Conservation (phyloP, 2,888 invertebrate genomes). For the Volucella inanis region DNA sequence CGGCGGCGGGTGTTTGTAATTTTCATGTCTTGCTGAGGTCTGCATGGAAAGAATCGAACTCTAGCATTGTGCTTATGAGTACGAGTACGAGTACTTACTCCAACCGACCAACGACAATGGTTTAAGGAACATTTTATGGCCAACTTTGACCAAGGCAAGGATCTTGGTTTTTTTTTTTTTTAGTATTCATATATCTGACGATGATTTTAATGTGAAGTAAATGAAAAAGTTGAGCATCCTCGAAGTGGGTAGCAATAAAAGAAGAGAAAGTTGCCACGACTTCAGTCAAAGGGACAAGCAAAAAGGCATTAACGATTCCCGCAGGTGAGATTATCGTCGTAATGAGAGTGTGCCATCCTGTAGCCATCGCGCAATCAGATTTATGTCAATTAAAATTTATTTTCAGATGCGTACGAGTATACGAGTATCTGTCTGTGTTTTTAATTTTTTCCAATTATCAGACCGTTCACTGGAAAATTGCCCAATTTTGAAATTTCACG, state of each 20-base stretch:
- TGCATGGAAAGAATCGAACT: constrained; percentile 19
- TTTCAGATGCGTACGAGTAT: background rate
- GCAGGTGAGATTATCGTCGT: constrained; percentile 52
- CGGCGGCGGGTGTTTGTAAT: constrained; percentile 18
- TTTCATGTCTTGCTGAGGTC: constrained; percentile 61
- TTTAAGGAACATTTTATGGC: too few species aligned
- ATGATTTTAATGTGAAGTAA: too few species aligned
- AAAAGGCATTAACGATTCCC: constrained; percentile 46
- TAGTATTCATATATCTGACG: too few species aligned
- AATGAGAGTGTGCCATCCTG: constrained; percentile 32
- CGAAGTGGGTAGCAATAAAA: constrained; percentile 18
- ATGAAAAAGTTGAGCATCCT: constrained; percentile 7
- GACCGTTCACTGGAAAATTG: constrained; percentile 4
- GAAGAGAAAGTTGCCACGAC: background rate
- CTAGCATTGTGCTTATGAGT: background rate
- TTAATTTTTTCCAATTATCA: background rate
- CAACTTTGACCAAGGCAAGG: too few species aligned
- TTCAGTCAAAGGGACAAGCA: background rate
- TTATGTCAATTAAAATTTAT: constrained; percentile 63
- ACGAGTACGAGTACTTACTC: background rate
- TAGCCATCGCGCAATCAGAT: constrained; percentile 54
- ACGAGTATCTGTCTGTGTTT: background rate
- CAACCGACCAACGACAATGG: background rate
- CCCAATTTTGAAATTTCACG: background rate
- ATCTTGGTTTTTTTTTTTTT: too few species aligned